These are phyloP conservation scores for Pteronotus mesoamericanus DNA, from an alignment of 2,797 vertebrate genomes.

Conservation along the genomic window DNA sequence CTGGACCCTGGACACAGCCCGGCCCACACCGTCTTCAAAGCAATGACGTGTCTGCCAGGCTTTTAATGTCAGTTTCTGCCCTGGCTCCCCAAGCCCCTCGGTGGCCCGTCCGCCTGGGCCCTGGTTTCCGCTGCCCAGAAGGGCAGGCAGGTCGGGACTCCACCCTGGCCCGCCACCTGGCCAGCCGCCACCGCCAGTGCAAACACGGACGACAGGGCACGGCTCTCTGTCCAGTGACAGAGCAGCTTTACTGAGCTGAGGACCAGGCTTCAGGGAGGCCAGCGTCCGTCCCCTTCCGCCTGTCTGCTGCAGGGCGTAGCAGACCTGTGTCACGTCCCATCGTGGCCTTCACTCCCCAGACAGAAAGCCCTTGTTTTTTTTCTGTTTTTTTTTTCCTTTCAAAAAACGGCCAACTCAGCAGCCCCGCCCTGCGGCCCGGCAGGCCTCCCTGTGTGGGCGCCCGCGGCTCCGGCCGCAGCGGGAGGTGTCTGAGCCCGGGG, in stretches of 20 bases:
- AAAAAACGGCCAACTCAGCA: neutral
- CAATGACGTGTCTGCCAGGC: neutral
- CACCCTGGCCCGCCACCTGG: neutral
- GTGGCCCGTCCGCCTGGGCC: neutral
- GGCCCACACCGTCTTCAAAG: neutral
- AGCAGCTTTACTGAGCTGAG: accelerated
- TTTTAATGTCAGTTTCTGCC: neutral
- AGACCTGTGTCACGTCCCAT: neutral
- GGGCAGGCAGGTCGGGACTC: neutral
- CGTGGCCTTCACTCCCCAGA: neutral
- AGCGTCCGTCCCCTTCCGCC: accelerated
- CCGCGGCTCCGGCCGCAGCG: accelerated
- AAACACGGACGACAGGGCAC: neutral
- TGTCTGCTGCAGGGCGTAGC: neutral
- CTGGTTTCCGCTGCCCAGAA: neutral
- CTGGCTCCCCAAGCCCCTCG: neutral
- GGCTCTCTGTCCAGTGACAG: neutral
- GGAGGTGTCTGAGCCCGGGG: neutral
- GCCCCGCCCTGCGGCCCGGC: too few relatives aligned
- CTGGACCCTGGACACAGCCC: neutral
- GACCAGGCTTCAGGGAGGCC: neutral
- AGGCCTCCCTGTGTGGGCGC: neutral
- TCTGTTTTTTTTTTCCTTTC: too few relatives aligned
- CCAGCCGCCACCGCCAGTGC: neutral
- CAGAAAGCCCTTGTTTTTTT: neutral